A percentile compares a stretch with the other conserved stretches of the same genome.
Conservation (phyloP, 92 coral and sea anemone species). For the Porites cylindrica region DNA sequence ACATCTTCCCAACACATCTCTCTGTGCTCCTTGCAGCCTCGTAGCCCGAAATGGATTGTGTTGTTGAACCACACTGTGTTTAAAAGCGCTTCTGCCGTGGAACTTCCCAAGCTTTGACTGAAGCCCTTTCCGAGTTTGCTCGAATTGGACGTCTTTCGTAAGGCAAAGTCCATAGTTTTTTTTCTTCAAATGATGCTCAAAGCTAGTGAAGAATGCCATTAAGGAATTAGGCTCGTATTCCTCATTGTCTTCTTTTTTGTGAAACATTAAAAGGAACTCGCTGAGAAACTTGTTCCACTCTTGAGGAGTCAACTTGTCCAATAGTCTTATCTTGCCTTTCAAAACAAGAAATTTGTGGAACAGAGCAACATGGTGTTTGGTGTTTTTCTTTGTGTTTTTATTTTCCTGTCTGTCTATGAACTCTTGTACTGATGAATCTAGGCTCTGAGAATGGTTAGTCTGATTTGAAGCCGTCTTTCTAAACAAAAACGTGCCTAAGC, state of each 20-base stretch:
- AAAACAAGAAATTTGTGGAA: constrained; percentile 25
- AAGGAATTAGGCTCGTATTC: constrained; percentile 40
- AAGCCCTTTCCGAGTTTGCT: constrained; percentile 20
- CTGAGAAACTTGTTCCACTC: constrained; percentile 40
- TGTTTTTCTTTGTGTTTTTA: constrained; percentile 6
- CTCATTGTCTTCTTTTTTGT: constrained; percentile 38
- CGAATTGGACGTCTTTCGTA: constrained; percentile 24
- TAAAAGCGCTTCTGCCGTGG: no score
- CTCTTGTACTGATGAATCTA: constrained; percentile 13
- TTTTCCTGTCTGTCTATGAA: constrained; percentile 38
- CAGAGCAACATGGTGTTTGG: constrained; percentile 30
- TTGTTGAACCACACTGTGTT: no score
- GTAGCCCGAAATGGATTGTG: constrained; percentile 29
- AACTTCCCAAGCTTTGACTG: neutral
- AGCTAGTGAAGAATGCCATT: constrained; percentile 25
- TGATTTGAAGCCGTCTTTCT: no score
- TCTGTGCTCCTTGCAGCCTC: constrained; percentile 36
- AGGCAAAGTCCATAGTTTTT: constrained; percentile 20
- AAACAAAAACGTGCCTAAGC: no score
- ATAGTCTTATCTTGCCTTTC: constrained; percentile 38
- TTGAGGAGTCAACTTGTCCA: constrained; percentile 14
- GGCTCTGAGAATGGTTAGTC: no score
- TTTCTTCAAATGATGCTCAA: constrained; percentile 37
- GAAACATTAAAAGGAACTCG: constrained; percentile 39
- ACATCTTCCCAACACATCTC: constrained; percentile 56